Base-by-base conservation (phyloP, 2,113 vertebrate species). In the Oryzias celebensis region DNA sequence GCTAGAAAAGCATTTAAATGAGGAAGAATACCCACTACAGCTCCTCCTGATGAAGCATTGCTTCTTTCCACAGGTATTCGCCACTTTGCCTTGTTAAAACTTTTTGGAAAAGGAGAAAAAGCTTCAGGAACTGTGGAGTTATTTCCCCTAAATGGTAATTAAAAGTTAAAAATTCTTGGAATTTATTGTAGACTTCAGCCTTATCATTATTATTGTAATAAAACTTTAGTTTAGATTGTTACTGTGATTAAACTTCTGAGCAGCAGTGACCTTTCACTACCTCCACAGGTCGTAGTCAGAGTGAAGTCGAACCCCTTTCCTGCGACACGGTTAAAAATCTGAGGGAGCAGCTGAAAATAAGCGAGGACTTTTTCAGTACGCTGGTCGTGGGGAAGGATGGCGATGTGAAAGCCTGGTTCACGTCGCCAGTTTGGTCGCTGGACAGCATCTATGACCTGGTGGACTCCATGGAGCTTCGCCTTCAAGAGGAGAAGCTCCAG, bases 401-500 rank as follows among this genome's bases (percentile, higher is more conserved):
- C 0, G 82, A 91, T 0, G 84, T 92, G 41, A 91, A 91, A 71
- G 86, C 90, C 2, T 93, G 93, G 92, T 93, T 90, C 77, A 79
- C 90, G 1, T 89, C 93, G 0, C 90, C 93, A 17, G 55, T 91
- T 75, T 94, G 92, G 92, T 89, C 92, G 17, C 52, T 93, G 73
- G 88, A 89, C 31, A 92, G 65, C 68, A 63, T 93, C 69, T 93
- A 92, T 4, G 92, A 93, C 68, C 87, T 92, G 65, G 89, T 93
- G 71, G 92, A 93, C 80, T 92, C 92, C 44, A 87, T 82, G 87
- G 92, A 93, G 68, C 84, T 84, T 22, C 87, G 91, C 2, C 80
- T 87, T 3, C 84, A 91, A 72, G 93, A 94, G 61, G 79, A 87
- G 60, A 89, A 74, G 68, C 85, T 94, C 42, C 92, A 94, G 85